phyloP scores from a whole-genome alignment of 2,113 vertebrate genomes.

The Pyxicephalus adspersus region DNA sequence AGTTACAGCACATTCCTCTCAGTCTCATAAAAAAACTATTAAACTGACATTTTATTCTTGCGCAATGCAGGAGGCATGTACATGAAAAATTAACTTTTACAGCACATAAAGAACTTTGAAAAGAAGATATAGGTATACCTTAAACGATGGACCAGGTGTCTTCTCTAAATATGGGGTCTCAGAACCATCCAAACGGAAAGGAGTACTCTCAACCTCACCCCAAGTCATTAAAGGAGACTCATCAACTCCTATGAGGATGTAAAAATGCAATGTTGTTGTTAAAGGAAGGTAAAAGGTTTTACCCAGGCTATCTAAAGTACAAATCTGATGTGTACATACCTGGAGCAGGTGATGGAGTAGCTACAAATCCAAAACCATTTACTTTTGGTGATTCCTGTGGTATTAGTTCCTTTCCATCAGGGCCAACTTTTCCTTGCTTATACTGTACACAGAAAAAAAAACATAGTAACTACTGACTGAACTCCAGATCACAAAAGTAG shows the following conservation, averaged over 20 bases:
- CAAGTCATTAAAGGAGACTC: slow-evolving; percentile 98
- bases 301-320: neutral
- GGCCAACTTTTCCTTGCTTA: slow-evolving; percentile 97
- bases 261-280: neutral
- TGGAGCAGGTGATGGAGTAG: slow-evolving; percentile 88
- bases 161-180: slow-evolving; percentile 88
- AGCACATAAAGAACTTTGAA: no score
- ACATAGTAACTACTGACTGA: neutral
- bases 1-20: no score
- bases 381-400: slow-evolving; percentile 93
- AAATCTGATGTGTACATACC: slow-evolving; percentile 72
- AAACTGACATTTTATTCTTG: no score
- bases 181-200: slow-evolving; percentile 88
- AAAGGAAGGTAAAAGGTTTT: neutral
- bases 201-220: slow-evolving; percentile 97
- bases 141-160: slow-evolving; percentile 93
- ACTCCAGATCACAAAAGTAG: neutral
- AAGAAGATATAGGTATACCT: slow-evolving; percentile 75
- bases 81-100: no score
- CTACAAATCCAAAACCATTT: slow-evolving; percentile 90
- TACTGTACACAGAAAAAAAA: slow-evolving; percentile 73
- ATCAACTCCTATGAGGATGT: slow-evolving; percentile 74
- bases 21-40: no score
- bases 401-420: slow-evolving; percentile 94
- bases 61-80: no score